Percentiles rank a stretch among this genome's conserved stretches.
Conservation (phyloP, 2,797 vertebrate species). For the Tiaroga cobitis region DNA sequence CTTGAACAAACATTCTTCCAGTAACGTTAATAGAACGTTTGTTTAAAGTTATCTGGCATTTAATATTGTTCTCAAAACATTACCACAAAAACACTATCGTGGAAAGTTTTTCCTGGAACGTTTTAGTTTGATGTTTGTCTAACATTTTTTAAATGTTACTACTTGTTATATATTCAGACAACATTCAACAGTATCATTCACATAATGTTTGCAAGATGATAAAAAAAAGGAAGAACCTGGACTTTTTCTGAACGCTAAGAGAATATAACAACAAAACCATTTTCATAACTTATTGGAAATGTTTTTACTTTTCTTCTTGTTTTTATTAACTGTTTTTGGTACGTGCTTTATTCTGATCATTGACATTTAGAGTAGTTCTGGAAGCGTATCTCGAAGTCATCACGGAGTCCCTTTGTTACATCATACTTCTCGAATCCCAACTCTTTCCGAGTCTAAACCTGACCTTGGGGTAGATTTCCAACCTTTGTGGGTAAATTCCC, state of each 20-base stretch:
- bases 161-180: not conserved
- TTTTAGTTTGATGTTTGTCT: not conserved
- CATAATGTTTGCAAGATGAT: not conserved
- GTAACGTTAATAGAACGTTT: not conserved
- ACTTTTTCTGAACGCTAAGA: not conserved
- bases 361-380: not conserved
- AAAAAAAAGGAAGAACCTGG: not conserved
- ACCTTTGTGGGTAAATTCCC: slow-evolving; percentile 31
- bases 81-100: not conserved
- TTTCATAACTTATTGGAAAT: not conserved
- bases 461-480: slow-evolving; percentile 24
- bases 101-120: not conserved
- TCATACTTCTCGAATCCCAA: not conserved
- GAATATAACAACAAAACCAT: not conserved
- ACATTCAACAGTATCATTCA: not conserved
- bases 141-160: not conserved
- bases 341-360: not conserved
- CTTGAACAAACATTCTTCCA: too few species aligned
- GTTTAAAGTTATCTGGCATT: not conserved
- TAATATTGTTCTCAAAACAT: not conserved
- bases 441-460: slow-evolving; percentile 19
- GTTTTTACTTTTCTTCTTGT: not conserved
- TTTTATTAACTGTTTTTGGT: not conserved
- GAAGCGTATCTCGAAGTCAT: not conserved
- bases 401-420: slow-evolving; percentile 5